Conservation (phyloP, 1,140 invertebrate species). For the Brachionus asplanchnoidis region DNA sequence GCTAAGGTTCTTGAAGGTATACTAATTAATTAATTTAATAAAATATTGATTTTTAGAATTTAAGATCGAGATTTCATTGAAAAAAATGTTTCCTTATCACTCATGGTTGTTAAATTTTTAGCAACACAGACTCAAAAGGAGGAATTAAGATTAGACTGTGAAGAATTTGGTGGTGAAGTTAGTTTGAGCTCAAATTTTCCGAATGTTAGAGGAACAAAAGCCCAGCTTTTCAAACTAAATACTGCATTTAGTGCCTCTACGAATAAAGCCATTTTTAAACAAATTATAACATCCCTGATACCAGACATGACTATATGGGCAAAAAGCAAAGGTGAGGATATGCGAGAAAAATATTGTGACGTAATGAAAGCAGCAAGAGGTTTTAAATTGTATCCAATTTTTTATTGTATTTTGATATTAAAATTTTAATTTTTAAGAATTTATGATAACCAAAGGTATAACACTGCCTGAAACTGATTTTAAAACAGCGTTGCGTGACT, state of each 20-base stretch:
- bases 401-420: background rate
- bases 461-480: background rate
- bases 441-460: background rate
- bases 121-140: background rate
- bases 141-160: background rate
- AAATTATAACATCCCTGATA: background rate
- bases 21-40: background rate
- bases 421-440: background rate
- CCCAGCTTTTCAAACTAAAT: background rate
- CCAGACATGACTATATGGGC: background rate
- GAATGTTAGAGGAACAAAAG: background rate
- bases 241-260: background rate
- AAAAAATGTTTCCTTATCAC: background rate
- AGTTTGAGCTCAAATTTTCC: background rate
- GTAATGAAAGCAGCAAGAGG: conserved; percentile 9
- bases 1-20: background rate
- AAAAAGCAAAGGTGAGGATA: background rate
- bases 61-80: background rate
- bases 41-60: background rate
- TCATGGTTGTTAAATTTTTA: background rate
- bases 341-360: background rate
- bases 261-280: background rate
- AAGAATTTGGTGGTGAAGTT: background rate
- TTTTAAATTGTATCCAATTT: background rate
- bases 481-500: background rate